phyloP scores from a whole-genome alignment of 2,113 vertebrate species.

The Mustela lutreola region DNA sequence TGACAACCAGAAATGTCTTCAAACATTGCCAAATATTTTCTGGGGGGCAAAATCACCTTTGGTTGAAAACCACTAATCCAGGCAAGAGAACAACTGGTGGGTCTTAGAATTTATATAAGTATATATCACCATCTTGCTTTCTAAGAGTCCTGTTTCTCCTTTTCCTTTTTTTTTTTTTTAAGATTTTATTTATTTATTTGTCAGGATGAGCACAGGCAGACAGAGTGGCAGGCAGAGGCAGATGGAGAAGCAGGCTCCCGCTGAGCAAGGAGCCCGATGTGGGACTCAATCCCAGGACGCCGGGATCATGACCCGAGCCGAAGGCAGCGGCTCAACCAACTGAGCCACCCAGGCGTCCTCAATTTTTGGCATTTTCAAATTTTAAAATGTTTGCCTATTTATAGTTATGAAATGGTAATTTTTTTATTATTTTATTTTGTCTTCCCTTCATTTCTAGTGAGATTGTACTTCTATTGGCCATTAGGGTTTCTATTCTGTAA shows the following conservation, averaged over 20 bases:
- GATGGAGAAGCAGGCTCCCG: no score
- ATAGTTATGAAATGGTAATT: not conserved
- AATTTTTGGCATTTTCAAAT: constrained; percentile 35
- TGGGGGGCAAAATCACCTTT: not conserved
- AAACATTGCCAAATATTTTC: not conserved
- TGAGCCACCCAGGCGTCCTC: not conserved
- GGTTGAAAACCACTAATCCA: not conserved
- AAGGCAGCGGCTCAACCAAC: no score
- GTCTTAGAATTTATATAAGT: not conserved
- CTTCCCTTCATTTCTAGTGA: not conserved
- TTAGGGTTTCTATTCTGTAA: constrained; percentile 18
- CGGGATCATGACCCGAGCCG: no score
- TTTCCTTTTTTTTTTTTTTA: not conserved
- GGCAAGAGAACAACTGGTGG: not conserved
- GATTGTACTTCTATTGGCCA: not conserved
- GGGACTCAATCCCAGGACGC: no score
- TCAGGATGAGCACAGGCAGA: no score
- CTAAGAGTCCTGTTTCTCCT: not conserved
- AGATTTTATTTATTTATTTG: no score
- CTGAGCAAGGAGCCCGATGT: no score
- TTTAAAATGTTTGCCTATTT: constrained; percentile 46
- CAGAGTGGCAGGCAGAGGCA: no score
- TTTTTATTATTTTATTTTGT: constrained; percentile 44
- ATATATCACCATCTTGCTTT: not conserved
- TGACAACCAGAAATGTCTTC: not conserved